phyloP scores from a whole-genome alignment of 2,113 vertebrate genomes.

The Clarias gariepinus region DNA sequence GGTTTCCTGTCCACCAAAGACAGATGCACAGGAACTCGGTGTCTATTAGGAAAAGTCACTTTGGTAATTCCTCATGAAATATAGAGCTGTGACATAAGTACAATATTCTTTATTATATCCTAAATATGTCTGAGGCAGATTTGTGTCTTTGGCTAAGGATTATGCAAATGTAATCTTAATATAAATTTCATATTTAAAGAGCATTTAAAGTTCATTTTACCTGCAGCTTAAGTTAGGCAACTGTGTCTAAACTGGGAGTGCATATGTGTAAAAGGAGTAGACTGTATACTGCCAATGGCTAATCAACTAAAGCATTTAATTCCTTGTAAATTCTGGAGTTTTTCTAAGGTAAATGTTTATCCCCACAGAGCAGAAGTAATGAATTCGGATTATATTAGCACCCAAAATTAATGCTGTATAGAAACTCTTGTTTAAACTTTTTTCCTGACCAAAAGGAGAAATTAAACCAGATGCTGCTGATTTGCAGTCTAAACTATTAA shows the following conservation, averaged over 20 bases:
- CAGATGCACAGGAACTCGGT: not conserved
- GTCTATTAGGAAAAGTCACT: constrained; percentile 1
- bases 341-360: not conserved
- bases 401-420: not conserved
- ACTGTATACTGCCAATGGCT: not conserved
- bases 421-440: not conserved
- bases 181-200: constrained; percentile 9
- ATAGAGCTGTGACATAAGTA: constrained; percentile 2
- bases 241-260: not conserved
- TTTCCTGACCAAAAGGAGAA: not conserved
- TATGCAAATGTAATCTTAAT: constrained; percentile 19
- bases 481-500: not conserved
- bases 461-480: not conserved
- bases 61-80: constrained; percentile 26
- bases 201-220: constrained; percentile 1
- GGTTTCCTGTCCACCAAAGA: constrained; percentile 4
- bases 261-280: not conserved
- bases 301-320: not conserved
- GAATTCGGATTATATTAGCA: not conserved
- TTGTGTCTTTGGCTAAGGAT: not conserved
- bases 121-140: constrained; percentile 26
- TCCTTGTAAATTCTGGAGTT: not conserved
- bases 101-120: constrained; percentile 25
- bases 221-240: not conserved
- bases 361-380: not conserved